phyloP scores from a whole-genome alignment of 2,797 vertebrate species.

The Oreonectes daqikongensis region DNA sequence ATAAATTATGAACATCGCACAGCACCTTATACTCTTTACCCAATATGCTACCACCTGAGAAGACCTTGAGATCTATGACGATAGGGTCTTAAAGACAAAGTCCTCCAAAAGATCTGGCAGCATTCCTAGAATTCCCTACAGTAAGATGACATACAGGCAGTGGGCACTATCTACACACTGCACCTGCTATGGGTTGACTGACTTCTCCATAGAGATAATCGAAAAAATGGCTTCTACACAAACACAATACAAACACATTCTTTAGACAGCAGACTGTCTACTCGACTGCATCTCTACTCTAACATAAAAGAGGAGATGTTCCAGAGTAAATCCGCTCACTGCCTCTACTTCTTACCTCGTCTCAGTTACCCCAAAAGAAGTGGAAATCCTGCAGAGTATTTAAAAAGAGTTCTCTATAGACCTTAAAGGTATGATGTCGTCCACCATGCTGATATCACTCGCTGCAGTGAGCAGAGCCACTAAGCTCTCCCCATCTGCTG shows the following conservation, averaged over 20 bases:
- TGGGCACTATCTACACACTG: conserved; percentile 66
- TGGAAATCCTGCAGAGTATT: background rate
- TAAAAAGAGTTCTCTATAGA: conserved; percentile 6
- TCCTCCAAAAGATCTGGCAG: conserved; percentile 68
- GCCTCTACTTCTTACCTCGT: background rate
- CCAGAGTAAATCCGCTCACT: background rate
- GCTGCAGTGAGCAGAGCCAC: conserved; percentile 15
- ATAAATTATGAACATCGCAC: no score
- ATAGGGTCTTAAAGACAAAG: conserved; percentile 60
- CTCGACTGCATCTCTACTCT: conserved; percentile 1
- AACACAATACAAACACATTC: conserved; percentile 31
- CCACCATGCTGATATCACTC: conserved; percentile 22
- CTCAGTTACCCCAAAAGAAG: conserved; percentile 19
- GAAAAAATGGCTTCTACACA: conserved; percentile 12
- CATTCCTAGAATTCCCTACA: conserved; percentile 75
- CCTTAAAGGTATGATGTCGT: conserved; percentile 34
- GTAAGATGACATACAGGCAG: conserved; percentile 60
- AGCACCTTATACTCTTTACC: conserved; percentile 17
- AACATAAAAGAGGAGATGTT: conserved; percentile 2
- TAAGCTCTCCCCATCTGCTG: conserved; percentile 43
- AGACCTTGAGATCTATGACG: conserved; percentile 31
- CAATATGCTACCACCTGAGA: conserved; percentile 33
- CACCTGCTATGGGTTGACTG: conserved; percentile 73
- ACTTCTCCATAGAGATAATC: conserved; percentile 67
- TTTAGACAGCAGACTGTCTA: background rate